Evolutionary conservation across 2,113 vertebrate genomes (phyloP), one percentile per base, ranked within the genome.

Genomic region (Myotis lucifugus): DNA sequence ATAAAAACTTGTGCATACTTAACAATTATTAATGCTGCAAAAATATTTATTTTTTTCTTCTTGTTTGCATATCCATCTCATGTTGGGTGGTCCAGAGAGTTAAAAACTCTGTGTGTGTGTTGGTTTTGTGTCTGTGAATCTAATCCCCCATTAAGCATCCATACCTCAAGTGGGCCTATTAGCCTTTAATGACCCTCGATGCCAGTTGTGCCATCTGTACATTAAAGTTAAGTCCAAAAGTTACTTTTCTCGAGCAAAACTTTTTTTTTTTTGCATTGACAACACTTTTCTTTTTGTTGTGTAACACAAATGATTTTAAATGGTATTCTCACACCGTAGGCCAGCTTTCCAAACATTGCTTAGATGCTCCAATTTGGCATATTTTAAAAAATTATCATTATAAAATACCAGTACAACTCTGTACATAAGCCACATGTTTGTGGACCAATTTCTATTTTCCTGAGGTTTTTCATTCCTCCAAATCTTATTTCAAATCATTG

Each of bases 1-100:
- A 50, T 81, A 91, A 96, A 97, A 74, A 6, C 46, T 91, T 85
- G 29, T 74, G 72, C 66, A 83, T 86, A 87, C 69, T 97, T 96
- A 40, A 32, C 82, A 74, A 19, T 92, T 67, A 23, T 15, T 93
- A 77, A 54, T 94, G 85, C 61, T 5, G 5, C 97, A 78, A 96
- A 21, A 21, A 12, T 64, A 6, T 93, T 91, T 92, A 11, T 46
- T 27, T 97, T 77, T 77, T 34, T 25, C 37, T 85, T 74, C 88
- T 93, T 67, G 66, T 94, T 91, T 90, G 72, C 97, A 97, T 96
- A 40, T 48, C 66, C 83, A 66, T 79, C 89, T 97, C 95, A 95
- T 5, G 3, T 76, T 78, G 61, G 10, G 40, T 96, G 0, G 61
- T 94, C 15, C 52, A 96, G 46, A 64, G 76, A 94, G 82, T 95